Base-by-base conservation (phyloP, 1,140 invertebrate species). In the Rhopalosiphum padi region DNA sequence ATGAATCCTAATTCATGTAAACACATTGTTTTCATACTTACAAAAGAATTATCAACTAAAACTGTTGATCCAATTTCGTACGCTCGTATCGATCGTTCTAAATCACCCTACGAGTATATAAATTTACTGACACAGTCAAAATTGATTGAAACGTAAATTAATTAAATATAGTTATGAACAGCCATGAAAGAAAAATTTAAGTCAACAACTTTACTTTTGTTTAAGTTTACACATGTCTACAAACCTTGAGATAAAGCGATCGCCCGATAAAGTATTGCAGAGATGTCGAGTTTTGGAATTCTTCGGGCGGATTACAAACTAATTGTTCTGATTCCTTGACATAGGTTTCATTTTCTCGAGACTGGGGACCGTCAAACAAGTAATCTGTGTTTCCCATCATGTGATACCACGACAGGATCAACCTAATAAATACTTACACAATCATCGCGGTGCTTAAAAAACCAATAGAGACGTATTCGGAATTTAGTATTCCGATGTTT, bases 231-330 rank as follows among this genome's bases (percentile, higher is more conserved):
- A 85, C 7, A 43, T 41, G 2, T 23, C 8, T 48, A 83, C 90
- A 35, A 51, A 92, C 91, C n/a, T 93, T 93, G 82, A 93, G 82
- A 55, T 86, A 93, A 55, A 35, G 23, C 77, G 48, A 93, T 11
- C 91, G 91, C 37, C 91, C 91, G 9, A 15, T 55, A 41, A 86
- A 93, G 35, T 85, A 93, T 86, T 93, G 77, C 7, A 85, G 35
- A 11, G 15, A 18, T 30, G 46, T 46, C 1, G 77, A 85, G 35
- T 83, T 68, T 41, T 18, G 46, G 18, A 93, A 55, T 53, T 93
- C 91, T 55, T 53, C 37, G 8, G 91, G 91, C 0, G 91, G 91
- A n/a, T 86, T 55, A 23, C 35, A 2, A 9, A 83, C 37, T 51
- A 93, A n/a, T 53, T 86, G 48, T 41, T 86, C 77, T 5, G 82